Conservation (phyloP, 2,888 invertebrate species). For the Tetragnatha montana region DNA sequence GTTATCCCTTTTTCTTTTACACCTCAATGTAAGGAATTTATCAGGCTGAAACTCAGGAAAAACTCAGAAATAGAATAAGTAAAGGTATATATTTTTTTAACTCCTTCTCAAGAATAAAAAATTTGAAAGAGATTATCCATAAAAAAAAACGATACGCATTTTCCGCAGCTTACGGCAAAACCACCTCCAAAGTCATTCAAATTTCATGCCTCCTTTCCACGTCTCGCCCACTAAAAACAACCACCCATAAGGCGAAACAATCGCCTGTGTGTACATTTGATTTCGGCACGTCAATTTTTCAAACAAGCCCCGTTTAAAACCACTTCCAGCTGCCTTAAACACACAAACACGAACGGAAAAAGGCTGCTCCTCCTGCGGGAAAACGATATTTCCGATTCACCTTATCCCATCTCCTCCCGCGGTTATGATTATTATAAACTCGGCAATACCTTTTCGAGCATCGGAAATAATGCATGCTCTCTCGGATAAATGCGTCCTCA, state of each 20-base stretch:
- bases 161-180: too few relatives aligned
- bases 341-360: constrained; percentile 16
- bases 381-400: constrained; percentile 46
- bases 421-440: constrained; percentile 47
- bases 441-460: constrained; percentile 48
- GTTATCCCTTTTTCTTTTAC: too few relatives aligned
- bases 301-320: constrained; percentile 15
- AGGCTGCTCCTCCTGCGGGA: constrained; percentile 37
- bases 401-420: background rate
- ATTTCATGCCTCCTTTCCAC: background rate
- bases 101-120: too few relatives aligned
- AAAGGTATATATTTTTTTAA: too few relatives aligned
- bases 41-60: too few relatives aligned
- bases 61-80: too few relatives aligned
- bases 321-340: background rate
- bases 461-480: constrained; percentile 53
- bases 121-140: too few relatives aligned
- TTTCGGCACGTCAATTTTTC: background rate
- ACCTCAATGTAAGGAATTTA: too few relatives aligned
- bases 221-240: background rate
- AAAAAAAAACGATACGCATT: too few relatives aligned
- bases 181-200: background rate
- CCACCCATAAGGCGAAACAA: background rate
- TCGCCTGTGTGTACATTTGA: background rate
- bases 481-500: constrained; percentile 58